These are phyloP conservation scores for Phoebastria nigripes DNA, from an alignment of 2,797 vertebrate genomes.

Conservation along the genomic window DNA sequence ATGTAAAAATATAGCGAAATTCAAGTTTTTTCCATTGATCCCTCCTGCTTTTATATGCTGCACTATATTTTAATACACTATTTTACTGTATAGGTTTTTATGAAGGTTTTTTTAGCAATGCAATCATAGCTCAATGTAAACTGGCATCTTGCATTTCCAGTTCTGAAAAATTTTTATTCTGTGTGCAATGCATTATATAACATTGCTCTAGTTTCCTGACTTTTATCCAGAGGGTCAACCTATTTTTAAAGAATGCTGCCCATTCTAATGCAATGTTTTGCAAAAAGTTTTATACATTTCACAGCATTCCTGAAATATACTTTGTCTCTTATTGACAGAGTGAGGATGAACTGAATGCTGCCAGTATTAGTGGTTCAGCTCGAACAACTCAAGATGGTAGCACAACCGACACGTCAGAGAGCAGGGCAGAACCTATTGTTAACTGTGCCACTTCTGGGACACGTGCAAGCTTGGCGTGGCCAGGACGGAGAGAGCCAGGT, in stretches of 20 bases:
- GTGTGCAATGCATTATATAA: not conserved
- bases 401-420: accelerated
- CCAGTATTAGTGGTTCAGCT: accelerated
- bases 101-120: not conserved
- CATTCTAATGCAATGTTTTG: not conserved
- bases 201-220: not conserved
- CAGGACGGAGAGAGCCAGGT: accelerated
- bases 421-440: accelerated
- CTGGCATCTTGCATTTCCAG: too few species aligned
- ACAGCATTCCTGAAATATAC: accelerated
- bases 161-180: not conserved
- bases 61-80: not conserved
- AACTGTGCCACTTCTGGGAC: not conserved
- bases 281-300: not conserved
- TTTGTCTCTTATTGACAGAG: too few species aligned
- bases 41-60: not conserved
- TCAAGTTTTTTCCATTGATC: not conserved
- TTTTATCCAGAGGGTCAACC: not conserved
- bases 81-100: not conserved
- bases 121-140: not conserved
- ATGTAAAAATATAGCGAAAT: not conserved
- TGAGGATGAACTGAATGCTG: accelerated
- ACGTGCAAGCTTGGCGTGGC: accelerated
- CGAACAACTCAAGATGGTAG: accelerated
- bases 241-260: not conserved